A percentile compares a stretch with the other conserved stretches of the same genome.
Conservation (phyloP, 2,797 vertebrate genomes). For the Lithobates sylvaticus region DNA sequence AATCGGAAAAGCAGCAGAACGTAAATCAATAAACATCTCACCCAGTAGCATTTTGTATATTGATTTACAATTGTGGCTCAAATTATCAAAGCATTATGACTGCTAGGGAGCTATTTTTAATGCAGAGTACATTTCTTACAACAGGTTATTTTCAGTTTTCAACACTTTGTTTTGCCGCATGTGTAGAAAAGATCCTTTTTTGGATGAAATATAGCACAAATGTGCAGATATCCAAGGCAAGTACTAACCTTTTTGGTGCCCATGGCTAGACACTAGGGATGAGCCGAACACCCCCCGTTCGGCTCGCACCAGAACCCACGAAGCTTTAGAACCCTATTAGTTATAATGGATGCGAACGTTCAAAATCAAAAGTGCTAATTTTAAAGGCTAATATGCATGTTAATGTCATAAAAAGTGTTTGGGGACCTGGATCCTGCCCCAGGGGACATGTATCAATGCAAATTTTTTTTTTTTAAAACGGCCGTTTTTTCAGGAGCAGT, state of each 20-base stretch:
- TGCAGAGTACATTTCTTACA: conserved; percentile 39
- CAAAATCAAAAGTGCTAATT: too few species aligned
- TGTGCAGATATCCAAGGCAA: neutral
- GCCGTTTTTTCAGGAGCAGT: too few species aligned
- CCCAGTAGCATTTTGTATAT: conserved; percentile 61
- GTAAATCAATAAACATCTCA: conserved; percentile 60
- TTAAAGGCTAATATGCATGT: too few species aligned
- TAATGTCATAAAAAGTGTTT: too few species aligned
- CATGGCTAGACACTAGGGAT: too few species aligned
- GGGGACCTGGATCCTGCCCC: too few species aligned
- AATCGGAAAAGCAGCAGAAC: conserved; percentile 51
- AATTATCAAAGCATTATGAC: conserved; percentile 60
- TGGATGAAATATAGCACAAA: neutral
- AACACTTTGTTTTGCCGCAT: conserved; percentile 25
- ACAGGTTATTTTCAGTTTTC: conserved; percentile 34
- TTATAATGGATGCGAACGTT: too few species aligned
- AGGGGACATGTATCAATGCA: too few species aligned
- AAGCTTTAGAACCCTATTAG: too few species aligned
- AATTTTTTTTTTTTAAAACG: too few species aligned
- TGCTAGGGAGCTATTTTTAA: conserved; percentile 46
- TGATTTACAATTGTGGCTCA: conserved; percentile 60
- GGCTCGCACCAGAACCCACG: too few species aligned
- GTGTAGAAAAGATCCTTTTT: neutral
- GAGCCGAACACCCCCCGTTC: too few species aligned
- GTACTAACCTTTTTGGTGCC: neutral